Evolutionary conservation across 2,113 vertebrate genomes (phyloP), one percentile per base, ranked within the genome.

Genomic region (Oryzias celebensis): DNA sequence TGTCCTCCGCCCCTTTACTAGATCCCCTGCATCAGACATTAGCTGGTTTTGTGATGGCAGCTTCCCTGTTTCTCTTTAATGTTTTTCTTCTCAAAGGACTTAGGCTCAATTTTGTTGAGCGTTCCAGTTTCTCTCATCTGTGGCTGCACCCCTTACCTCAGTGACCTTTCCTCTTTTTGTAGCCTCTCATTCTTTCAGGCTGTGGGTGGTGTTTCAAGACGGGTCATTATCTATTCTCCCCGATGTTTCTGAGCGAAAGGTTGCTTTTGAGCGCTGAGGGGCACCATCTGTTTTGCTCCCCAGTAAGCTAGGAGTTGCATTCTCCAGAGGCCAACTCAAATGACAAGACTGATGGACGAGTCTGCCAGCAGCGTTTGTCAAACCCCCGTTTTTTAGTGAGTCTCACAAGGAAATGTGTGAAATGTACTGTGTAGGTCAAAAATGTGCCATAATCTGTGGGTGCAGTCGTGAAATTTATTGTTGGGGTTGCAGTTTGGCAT

Each of bases 241-340:
- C 78, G 75, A 79, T n/a, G 71, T 58, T 80, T 74, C 59, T 18
- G 7, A 59, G 70, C 54, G 42, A 28, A 64, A 66, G 42, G 67
- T 53, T 56, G 47, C 61, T 14, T 82, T 85, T 85, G 55, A 74
- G 44, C 66, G 64, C 70, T 1, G 26, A 71, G 47, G 75, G 26
- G 52, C 70, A 52, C 86, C 88, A 91, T 90, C 88, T 91, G 90
- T 85, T 88, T 83, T 74, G 62, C 67, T 62, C 56, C 58, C 15
- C 7, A 12, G 62, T 0, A 26, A 74, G 79, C 61, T 78, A 86
- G 59, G 72, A 86, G 86, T 87, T 65, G 47, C 63, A 52, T 81
- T 85, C 75, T 84, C 73, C 28, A 56, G 52, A 78, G 77, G 68
- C 47, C 17, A 4, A 36, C 48, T 53, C 46, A 15, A 77, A 67